Evolutionary conservation across 2,113 vertebrate genomes (phyloP), one percentile per base, ranked within the genome.

Genomic region (Odobenus rosmarus): DNA sequence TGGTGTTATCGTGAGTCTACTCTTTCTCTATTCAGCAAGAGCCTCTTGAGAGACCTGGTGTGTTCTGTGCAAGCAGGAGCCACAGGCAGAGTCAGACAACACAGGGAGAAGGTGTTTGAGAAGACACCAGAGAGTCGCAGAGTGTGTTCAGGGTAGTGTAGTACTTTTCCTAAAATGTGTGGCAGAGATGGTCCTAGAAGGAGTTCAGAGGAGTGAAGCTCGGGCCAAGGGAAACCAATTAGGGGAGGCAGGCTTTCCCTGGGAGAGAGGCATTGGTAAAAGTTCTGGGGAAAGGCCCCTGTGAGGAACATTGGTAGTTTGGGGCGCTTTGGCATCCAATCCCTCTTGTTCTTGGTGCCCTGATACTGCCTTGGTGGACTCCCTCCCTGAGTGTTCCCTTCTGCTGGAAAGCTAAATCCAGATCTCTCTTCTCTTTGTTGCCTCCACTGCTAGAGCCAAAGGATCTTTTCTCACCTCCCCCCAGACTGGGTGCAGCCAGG

Each of bases 231-330:
- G 42, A 77, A 39, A 31, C 7, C 10, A 31, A 16, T 5, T 23
- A 4, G 33, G 23, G n/a, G 36, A 46, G 4, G 0, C 18, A 46
- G 4, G 0, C 18, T 7, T 62, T 39, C 33, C 7, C 6, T 42
- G 10, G 1, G 13, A 86, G 49, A 61, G 16, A 31, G 24, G 33
- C 4, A 28, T 83, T 62, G 33, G 36, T 18, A 13, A 72, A 15
- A 13, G 62, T 31, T 42, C 36, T 42, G 71, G 14, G 4, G 12
- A 76, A 26, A n/a, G 51, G n/a, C 18, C 31, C 21, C 24, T 28
- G 15, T 51, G 59, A 13, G 10, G 12, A 11, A 2, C 21, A 24
- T 2, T 26, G 19, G n/a, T 71, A 33, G 12, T 33, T 36, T 39
- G 7, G 19, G 31, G 11, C 10, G 61, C 19, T 64, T 55, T 8